Percentiles rank a stretch among this genome's conserved stretches.
These are phyloP conservation scores for Chauna torquata DNA, from an alignment of 2,113 vertebrate genomes.

Conservation along the genomic window DNA sequence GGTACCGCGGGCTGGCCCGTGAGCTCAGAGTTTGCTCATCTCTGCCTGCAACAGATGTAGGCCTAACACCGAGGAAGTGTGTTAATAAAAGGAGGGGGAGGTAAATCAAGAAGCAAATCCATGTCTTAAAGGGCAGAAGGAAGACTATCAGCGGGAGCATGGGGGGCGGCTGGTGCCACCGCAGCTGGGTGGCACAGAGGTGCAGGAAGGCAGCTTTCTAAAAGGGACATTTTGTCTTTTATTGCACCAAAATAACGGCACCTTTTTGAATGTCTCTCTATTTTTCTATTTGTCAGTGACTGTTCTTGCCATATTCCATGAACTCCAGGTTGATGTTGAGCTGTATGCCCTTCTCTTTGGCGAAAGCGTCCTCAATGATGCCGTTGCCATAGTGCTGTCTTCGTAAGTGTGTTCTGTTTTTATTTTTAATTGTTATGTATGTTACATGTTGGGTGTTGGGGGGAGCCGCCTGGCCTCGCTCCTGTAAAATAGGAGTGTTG, in stretches of 20 bases:
- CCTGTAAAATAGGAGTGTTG: neutral
- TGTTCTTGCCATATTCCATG: constrained; percentile 97
- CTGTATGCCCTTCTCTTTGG: constrained; percentile 97
- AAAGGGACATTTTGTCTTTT: neutral
- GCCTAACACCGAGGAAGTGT: neutral
- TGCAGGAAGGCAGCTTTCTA: constrained; percentile 6
- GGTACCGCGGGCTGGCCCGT: neutral
- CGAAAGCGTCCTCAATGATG: constrained; percentile 97
- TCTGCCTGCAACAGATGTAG: neutral
- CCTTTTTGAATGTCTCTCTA: constrained; percentile 44
- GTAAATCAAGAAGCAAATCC: neutral
- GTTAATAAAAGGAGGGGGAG: neutral
- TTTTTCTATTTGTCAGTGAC: constrained; percentile 85
- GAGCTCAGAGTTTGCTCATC: neutral
- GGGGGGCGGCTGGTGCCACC: neutral
- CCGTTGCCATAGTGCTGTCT: constrained; percentile 94
- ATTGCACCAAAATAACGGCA: neutral
- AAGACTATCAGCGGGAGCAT: neutral
- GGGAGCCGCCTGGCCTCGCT: neutral
- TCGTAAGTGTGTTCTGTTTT: constrained; percentile 87
- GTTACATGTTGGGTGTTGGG: neutral
- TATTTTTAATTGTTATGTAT: constrained; percentile 22
- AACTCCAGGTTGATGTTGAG: constrained; percentile 96
- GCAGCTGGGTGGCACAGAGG: neutral
- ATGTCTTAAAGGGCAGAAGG: neutral